Percentiles rank a stretch among this genome's conserved stretches.
phyloP scores from a whole-genome alignment of 2,113 vertebrate species.

The Paramisgurnus dabryanus region DNA sequence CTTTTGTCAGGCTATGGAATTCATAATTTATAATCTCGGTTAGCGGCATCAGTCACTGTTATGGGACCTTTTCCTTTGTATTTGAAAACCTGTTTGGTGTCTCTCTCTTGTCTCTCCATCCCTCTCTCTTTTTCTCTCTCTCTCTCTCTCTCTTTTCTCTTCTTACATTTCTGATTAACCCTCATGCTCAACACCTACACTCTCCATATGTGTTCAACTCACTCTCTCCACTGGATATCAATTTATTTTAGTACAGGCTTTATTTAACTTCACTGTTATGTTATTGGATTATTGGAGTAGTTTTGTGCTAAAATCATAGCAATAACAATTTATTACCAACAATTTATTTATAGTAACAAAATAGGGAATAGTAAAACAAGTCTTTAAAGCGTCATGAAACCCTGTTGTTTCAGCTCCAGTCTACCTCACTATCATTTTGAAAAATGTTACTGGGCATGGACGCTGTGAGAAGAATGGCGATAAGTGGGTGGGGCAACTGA shows the following conservation, averaged over 20 bases:
- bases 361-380: background rate
- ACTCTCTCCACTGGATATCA: constrained; percentile 25
- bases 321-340: background rate
- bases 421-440: no score
- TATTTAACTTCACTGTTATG: constrained; percentile 10
- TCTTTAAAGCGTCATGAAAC: background rate
- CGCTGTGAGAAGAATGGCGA: no score
- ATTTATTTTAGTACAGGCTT: constrained; percentile 29
- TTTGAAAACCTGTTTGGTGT: constrained; percentile 1
- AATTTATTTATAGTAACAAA: background rate
- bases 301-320: background rate
- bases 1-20: constrained; percentile 26
- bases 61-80: constrained; percentile 30
- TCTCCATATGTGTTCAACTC: constrained; percentile 15
- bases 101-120: background rate
- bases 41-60: constrained; percentile 16
- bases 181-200: constrained; percentile 25
- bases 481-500: no score
- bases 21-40: constrained; percentile 34
- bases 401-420: no score
- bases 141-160: constrained; percentile 8
- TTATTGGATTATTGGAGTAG: background rate
- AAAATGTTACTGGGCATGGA: no score
- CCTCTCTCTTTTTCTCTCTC: background rate
- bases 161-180: background rate